Evolutionary conservation across 2,797 vertebrate genomes (phyloP).

Genomic region (Micromesistius poutassou): DNA sequence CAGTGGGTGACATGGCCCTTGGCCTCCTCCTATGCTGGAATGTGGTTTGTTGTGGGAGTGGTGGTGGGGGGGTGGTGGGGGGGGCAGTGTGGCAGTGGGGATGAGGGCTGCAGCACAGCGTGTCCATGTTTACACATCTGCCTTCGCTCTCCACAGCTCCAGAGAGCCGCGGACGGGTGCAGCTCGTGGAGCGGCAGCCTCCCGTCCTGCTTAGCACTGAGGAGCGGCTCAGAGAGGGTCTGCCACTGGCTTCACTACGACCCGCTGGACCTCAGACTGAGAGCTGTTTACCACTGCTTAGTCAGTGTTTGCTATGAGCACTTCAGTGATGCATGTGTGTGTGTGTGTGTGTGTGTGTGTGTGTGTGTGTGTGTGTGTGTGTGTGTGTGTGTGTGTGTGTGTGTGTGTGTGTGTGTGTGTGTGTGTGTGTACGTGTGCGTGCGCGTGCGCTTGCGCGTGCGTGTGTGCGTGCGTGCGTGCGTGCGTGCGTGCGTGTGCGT

Average conservation of each 20-base stretch:
- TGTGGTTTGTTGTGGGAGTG: slow-evolving; percentile 50
- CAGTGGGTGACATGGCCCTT: slow-evolving; percentile 57
- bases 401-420: not conserved
- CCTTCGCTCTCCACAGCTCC: not conserved
- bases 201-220: not conserved
- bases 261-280: not conserved
- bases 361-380: not conserved
- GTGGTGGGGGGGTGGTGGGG: slow-evolving; percentile 10
- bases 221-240: not conserved
- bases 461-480: slow-evolving; percentile 4
- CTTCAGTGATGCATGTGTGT: not conserved
- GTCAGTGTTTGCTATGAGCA: not conserved
- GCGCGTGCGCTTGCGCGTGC: slow-evolving; percentile 1
- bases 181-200: not conserved
- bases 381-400: slow-evolving; percentile 7
- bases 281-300: not conserved
- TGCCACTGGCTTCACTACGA: not conserved
- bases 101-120: slow-evolving; percentile 52
- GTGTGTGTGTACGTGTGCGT: not conserved
- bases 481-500: slow-evolving; percentile 8
- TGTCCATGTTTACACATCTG: slow-evolving; percentile 35
- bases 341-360: not conserved
- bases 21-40: slow-evolving; percentile 58
- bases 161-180: not conserved
- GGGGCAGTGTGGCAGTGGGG: slow-evolving; percentile 25